phyloP scores from a whole-genome alignment of 2,113 vertebrate species.

The Leptobrachium leishanense region DNA sequence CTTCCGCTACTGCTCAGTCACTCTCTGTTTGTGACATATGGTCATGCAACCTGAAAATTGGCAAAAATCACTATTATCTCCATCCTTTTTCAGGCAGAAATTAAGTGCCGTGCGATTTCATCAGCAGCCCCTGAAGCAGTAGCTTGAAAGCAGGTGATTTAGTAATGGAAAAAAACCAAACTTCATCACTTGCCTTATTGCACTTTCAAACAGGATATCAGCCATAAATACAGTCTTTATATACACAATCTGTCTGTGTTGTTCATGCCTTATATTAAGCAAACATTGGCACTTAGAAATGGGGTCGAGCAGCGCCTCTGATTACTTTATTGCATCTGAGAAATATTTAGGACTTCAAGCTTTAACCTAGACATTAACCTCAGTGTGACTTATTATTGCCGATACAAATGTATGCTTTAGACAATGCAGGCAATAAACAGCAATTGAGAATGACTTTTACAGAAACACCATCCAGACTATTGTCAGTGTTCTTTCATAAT shows the following conservation, averaged over 20 bases:
- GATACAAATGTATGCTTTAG: slow-evolving; percentile 1
- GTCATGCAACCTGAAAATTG: no score
- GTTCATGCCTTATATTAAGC: slow-evolving; percentile 14
- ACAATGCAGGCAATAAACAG: slow-evolving; percentile 5
- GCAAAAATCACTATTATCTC: no score
- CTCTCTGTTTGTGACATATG: no score
- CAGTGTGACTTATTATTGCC: slow-evolving; percentile 26
- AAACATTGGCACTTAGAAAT: slow-evolving; percentile 5
- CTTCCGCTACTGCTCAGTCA: no score
- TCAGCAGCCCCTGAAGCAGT: background rate
- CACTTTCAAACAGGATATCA: background rate
- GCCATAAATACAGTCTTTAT: slow-evolving; percentile 23
- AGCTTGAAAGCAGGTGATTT: background rate
- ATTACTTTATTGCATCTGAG: slow-evolving; percentile 7
- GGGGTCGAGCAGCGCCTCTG: background rate
- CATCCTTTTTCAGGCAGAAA: background rate
- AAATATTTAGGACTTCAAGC: slow-evolving; percentile 14
- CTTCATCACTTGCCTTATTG: slow-evolving; percentile 15
- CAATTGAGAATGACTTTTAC: background rate
- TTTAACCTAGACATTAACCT: slow-evolving; percentile 16
- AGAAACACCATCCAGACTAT: slow-evolving; percentile 3
- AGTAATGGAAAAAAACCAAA: background rate
- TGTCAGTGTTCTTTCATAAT: slow-evolving; percentile 24
- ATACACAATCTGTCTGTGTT: slow-evolving; percentile 8
- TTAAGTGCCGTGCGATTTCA: background rate